These are phyloP conservation scores for Bombylius major DNA, from an alignment of 2,888 invertebrate species.

Conservation along the genomic window DNA sequence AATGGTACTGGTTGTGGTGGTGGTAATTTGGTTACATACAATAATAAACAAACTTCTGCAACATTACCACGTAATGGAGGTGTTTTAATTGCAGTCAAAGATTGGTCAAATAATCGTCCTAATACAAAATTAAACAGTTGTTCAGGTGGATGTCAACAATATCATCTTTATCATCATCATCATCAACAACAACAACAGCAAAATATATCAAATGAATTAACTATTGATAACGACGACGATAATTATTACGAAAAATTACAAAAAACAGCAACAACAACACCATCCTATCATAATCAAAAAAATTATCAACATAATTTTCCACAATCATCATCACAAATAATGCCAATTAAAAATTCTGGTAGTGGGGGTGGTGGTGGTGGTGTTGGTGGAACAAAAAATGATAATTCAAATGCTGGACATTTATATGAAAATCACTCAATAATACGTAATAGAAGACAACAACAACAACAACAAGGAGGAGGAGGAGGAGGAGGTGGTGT, in stretches of 20 bases:
- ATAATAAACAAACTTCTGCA: conserved; percentile 4
- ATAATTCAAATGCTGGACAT: conserved; percentile 13
- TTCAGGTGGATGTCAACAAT: not conserved
- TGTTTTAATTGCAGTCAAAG: conserved; percentile 51
- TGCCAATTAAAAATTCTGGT: too few species aligned
- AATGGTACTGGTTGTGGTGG: too few species aligned
- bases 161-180: not conserved
- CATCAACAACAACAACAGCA: not conserved
- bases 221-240: conserved; percentile 6
- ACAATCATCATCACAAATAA: not conserved
- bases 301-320: conserved; percentile 9
- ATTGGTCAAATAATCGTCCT: conserved; percentile 39
- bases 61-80: conserved; percentile 40
- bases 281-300: conserved; percentile 10
- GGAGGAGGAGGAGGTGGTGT: too few species aligned
- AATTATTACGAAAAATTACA: conserved; percentile 18
- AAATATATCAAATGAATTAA: conserved; percentile 5
- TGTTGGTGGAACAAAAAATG: not conserved
- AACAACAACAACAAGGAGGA: not conserved
- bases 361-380: not conserved
- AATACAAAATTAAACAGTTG: not conserved
- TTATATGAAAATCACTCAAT: conserved; percentile 32
- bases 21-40: too few species aligned
- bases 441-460: conserved; percentile 19
- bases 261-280: conserved; percentile 13